Base-by-base conservation (phyloP, 2,113 vertebrate species). In the Glaucidium brasilianum region DNA sequence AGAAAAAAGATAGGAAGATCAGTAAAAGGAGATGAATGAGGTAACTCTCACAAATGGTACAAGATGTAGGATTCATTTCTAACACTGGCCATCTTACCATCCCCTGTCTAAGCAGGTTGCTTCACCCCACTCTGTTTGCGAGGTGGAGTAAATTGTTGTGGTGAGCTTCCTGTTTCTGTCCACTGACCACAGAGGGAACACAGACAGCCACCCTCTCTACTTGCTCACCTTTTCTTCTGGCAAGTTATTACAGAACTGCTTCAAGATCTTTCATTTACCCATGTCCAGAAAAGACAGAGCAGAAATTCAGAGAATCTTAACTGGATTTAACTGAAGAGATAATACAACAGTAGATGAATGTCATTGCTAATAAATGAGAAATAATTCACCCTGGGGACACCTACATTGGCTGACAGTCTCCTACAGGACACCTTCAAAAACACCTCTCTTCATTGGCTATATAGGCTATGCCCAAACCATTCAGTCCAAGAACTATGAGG, bases 91-190 rank as follows among this genome's bases (percentile, higher is more conserved):
- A 34, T 29, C 32, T 41, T 50, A 62, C 41, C 3, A 8, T 29
- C 26, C 56, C 37, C 58, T 39, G 29, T 27, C 34, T 47, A 41
- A 52, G 43, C 18, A 52, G 14, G 25, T 58, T 37, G 12, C 63
- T 74, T 50, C 50, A 69, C 21, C 34, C 37, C 19, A 25, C 37
- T 59, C 18, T 0, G 0, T 45, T 58, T 58, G 56, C 1, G 2
- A 81, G n/a, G 29, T 53, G 26, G 58, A 76, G 37, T 52, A 26
- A 41, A 59, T 41, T 41, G 56, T 45, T 35, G 29, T 34, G 56
- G 12, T 59, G 43, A 81, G 18, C 26, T 76, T 81, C 50, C 18
- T 0, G 0, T 58, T 90, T 76, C 29, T 76, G 29, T 59, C 26
- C 50, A 26, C 45, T 53, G 63, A 53, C 18, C 41, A 78, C 52